Base-by-base conservation (phyloP, 2,113 vertebrate genomes). In the Rana temporaria region DNA sequence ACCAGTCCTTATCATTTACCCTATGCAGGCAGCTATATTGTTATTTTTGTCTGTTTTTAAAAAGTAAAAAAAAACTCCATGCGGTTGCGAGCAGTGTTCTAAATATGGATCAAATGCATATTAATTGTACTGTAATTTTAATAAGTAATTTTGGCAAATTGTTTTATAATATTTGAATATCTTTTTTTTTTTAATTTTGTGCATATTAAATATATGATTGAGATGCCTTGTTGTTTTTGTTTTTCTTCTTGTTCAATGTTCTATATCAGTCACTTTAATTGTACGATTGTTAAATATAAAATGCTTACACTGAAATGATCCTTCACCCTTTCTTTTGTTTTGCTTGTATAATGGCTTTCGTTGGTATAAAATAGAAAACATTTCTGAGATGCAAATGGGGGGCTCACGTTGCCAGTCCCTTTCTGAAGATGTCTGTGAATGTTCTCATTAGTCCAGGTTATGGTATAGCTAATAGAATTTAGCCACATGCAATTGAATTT, bases 1-100 rank as follows among this genome's bases (percentile, higher is more conserved):
- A n/a, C 24, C 52, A 26, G 38, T 26, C 52, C 7, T 30, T 2
- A 4, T 26, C 20, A 18, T 32, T 17, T 2, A 16, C 11, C 11
- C 20, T 12, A n/a, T 78, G 24, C 76, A 67, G 63, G 76, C 76
- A 67, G 63, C 76, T 78, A 53, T 30, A 15, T 63, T 48, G 64
- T 30, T 42, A 11, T 66, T 66, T 66, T 6, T 65, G 52, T 64
- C 32, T 22, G 34, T 38, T 38, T 4, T 1, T 4, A 64, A 24
- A 15, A 24, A 64, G 15, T 4, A 24, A 22, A 4, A 2, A n/a
- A 60, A 24, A 48, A 7, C 24, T 74, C 30, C 4, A 48, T 17
- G 30, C 2, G 14, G 42, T 68, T 68, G 62, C 17, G 18, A 24
- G 57, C 59, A 34, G 34, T 53, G 60, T 17, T 30, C 5, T 62